These are phyloP conservation scores for Physeter macrocephalus DNA, from an alignment of 2,113 vertebrate genomes.

Conservation along the genomic window DNA sequence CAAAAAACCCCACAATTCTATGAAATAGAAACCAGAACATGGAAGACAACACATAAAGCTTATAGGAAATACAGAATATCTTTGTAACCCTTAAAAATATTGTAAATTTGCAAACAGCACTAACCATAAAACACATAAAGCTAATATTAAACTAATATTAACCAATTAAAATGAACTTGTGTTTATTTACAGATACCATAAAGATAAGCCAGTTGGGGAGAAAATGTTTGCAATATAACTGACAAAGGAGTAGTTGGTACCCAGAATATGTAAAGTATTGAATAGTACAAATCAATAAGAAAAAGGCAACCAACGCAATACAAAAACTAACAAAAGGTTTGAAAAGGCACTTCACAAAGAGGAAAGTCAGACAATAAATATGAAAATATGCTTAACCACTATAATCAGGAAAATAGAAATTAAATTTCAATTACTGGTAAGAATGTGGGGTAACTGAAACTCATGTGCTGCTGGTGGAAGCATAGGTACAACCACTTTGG, in stretches of 20 bases:
- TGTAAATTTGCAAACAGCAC: background rate
- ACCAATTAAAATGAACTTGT: background rate
- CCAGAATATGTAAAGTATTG: background rate
- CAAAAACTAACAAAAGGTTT: background rate
- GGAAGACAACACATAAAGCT: background rate
- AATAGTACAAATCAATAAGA: background rate
- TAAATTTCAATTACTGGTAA: background rate
- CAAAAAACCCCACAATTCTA: background rate
- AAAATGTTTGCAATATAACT: background rate
- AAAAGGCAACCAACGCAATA: background rate
- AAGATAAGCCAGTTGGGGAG: background rate
- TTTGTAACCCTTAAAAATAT: background rate
- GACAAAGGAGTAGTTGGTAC: background rate
- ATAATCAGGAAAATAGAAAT: background rate
- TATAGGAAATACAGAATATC: background rate
- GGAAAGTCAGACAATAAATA: background rate
- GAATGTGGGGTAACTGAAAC: background rate
- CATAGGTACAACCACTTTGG: background rate
- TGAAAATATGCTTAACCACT: background rate
- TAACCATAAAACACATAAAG: background rate
- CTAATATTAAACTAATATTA: background rate
- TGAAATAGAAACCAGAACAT: constrained; percentile 8
- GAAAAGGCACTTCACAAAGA: background rate
- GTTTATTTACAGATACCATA: background rate
- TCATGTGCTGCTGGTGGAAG: background rate